Percentiles rank a stretch among this genome's conserved stretches.
Evolutionary conservation across 2,113 vertebrate genomes (phyloP).

Genomic region (Alectura lathami): DNA sequence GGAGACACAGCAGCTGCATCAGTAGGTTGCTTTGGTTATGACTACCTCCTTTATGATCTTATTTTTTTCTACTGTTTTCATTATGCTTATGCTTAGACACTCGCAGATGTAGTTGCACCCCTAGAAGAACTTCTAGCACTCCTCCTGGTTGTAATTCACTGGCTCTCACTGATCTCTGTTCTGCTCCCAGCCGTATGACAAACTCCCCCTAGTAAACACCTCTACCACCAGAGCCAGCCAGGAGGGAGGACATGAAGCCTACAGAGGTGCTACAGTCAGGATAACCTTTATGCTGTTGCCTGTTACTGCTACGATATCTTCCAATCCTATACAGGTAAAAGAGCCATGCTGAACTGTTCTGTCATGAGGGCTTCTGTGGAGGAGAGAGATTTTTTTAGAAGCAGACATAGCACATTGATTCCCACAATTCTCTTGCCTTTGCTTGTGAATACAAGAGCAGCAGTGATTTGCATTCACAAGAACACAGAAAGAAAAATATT

Average conservation of each 20-base stretch:
- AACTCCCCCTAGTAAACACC: background rate
- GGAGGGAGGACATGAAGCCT: background rate
- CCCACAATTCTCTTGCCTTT: background rate
- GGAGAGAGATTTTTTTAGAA: background rate
- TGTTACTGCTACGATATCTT: background rate
- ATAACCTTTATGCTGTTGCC: background rate
- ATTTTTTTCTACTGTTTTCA: background rate
- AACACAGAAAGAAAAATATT: background rate
- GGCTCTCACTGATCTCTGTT: background rate
- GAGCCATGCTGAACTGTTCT: background rate
- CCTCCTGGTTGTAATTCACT: background rate
- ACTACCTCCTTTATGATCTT: background rate
- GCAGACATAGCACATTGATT: background rate
- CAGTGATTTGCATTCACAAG: background rate
- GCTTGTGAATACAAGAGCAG: background rate
- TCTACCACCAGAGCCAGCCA: background rate
- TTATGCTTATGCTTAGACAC: background rate
- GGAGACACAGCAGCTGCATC: background rate
- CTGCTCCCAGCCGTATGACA: background rate
- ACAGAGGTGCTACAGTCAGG: background rate
- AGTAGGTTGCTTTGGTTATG: background rate
- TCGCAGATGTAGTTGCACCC: background rate
- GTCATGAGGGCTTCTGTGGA: background rate
- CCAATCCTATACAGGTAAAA: background rate
- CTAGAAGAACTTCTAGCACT: accelerated